phyloP scores from a whole-genome alignment of 2,113 vertebrate genomes.

The Cromileptes altivelis region DNA sequence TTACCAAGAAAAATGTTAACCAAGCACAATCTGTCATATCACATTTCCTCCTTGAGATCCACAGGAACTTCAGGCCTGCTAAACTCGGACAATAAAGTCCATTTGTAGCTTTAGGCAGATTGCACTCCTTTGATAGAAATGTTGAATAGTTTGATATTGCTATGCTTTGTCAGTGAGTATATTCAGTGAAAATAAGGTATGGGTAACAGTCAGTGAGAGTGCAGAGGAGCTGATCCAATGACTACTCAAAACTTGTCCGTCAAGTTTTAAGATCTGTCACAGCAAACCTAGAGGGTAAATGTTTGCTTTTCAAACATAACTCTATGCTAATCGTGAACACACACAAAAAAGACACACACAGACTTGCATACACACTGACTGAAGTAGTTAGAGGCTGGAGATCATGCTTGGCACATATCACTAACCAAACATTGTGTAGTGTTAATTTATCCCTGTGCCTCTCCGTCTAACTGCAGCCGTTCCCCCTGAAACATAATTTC shows the following conservation, averaged over 20 bases:
- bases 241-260: conserved; percentile 53
- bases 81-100: background rate
- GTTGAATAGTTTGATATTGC: conserved; percentile 38
- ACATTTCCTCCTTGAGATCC: conserved; percentile 7
- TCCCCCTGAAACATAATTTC: conserved; percentile 42
- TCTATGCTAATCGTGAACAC: conserved; percentile 52
- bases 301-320: conserved; percentile 74
- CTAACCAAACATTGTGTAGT: conserved; percentile 71
- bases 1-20: background rate
- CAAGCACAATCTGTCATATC: background rate
- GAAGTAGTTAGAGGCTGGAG: conserved; percentile 31
- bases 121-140: conserved; percentile 37
- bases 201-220: conserved; percentile 24
- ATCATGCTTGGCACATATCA: conserved; percentile 65
- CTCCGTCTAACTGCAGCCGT: conserved; percentile 33
- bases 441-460: conserved; percentile 67
- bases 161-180: background rate
- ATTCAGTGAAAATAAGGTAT: conserved; percentile 3
- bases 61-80: background rate
- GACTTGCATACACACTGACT: conserved; percentile 32
- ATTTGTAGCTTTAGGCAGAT: conserved; percentile 24
- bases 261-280: conserved; percentile 61
- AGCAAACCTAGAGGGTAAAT: conserved; percentile 63
- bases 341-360: conserved; percentile 29
- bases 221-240: conserved; percentile 23